Conservation (phyloP, 2,888 invertebrate species). For the Aricia artaxerxes region DNA sequence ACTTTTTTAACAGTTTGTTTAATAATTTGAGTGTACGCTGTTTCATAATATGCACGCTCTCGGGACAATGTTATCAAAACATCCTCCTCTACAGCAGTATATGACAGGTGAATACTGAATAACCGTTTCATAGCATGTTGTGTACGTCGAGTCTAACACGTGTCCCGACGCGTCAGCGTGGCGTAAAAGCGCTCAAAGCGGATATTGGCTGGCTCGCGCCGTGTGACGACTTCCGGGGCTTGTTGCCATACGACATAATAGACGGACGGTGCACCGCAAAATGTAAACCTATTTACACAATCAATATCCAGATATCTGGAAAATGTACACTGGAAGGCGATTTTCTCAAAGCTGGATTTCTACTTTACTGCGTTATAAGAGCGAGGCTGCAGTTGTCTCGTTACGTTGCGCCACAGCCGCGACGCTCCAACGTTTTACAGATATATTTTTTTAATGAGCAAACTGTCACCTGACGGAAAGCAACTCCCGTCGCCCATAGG, state of each 20-base stretch:
- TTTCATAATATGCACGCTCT: no score
- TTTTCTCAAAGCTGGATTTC: neutral
- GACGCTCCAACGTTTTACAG: no score
- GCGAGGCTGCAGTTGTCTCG: no score
- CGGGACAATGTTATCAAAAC: neutral
- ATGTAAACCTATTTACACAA: conserved; percentile 21
- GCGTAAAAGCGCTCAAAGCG: conserved; percentile 25
- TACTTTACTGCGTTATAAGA: neutral
- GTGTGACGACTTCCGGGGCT: conserved; percentile 29
- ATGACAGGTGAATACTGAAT: neutral
- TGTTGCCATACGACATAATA: conserved; percentile 29
- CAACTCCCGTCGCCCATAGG: no score
- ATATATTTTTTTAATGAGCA: no score
- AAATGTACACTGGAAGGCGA: neutral
- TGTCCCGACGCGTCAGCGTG: conserved; percentile 9
- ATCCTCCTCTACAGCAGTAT: neutral
- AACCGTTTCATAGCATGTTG: neutral
- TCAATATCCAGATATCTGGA: neutral
- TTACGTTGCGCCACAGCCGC: no score
- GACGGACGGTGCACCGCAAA: conserved; percentile 18
- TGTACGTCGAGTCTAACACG: neutral
- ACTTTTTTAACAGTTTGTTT: no score
- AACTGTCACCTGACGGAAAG: no score
- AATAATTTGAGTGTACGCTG: no score
- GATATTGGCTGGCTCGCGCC: conserved; percentile 31